Evolutionary conservation across 2,888 invertebrate genomes (phyloP), one percentile per base, ranked within the genome.

Genomic region (Iselma pallidipennis): DNA sequence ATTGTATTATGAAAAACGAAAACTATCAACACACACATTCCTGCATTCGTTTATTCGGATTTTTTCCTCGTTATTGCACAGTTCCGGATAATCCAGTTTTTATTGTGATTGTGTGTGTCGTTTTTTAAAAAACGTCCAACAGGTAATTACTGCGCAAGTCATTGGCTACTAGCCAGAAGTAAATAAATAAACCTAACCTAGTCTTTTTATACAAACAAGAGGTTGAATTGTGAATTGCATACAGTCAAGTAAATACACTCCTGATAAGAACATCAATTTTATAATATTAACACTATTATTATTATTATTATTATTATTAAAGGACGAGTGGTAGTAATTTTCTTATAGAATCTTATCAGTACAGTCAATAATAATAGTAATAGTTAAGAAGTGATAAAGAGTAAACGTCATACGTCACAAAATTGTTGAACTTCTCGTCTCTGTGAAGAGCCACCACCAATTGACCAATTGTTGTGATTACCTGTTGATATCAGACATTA

Each of bases 391-490:
- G 42, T 42, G 42, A 19, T 42, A 42, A 19, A 19, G 16, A n/a
- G n/a, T n/a, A n/a, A n/a, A n/a, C n/a, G 19, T 19, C 16, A 42
- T 19, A 42, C 42, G 42, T 42, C 42, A 42, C 19, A n/a, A n/a
- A n/a, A n/a, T n/a, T n/a, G n/a, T n/a, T n/a, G n/a, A n/a, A n/a
- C n/a, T n/a, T n/a, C n/a, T 19, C 19, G 19, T 42, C 9, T 19
- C 4, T 19, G n/a, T n/a, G n/a, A n/a, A n/a, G n/a, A n/a, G n/a
- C n/a, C n/a, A n/a, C n/a, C n/a, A n/a, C 4, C 19, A 19, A 9
- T 52, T 48, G 23, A 26, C 25, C 58, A 50, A 49, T 59, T 64
- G 60, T 63, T 63, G 42, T 63, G 60, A 64, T 60, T 64, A 64
- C 63, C 63, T 64, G 63, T 64, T 64, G 63, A 64, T 64, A 60